Conservation (phyloP, 23 tunicate species). For the Trididemnum nubilum region DNA sequence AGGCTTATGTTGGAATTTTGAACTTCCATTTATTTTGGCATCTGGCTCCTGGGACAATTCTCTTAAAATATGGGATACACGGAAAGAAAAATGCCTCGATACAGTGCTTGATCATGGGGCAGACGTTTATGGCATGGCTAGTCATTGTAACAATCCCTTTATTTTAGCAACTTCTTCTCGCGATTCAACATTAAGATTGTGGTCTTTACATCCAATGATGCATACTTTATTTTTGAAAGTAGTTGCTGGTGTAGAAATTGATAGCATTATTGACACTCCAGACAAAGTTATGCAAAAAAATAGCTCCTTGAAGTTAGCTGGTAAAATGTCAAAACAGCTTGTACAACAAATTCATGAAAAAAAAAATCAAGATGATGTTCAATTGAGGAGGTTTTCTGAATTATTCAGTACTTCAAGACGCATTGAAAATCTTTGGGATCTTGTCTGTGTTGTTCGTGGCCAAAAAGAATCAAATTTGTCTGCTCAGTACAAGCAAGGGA, state of each 20-base stretch:
- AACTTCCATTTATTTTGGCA: constrained; percentile 65
- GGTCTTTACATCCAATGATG: constrained; percentile 62
- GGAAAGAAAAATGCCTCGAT: constrained; percentile 63
- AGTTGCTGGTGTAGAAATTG: constrained; percentile 36
- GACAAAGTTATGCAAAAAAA: constrained; percentile 33
- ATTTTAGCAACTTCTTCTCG: constrained; percentile 81
- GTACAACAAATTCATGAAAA: constrained; percentile 32
- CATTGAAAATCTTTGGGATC: constrained; percentile 82
- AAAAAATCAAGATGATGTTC: constrained; percentile 28
- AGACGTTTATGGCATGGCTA: constrained; percentile 88
- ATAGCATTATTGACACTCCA: constrained; percentile 34
- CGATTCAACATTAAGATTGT: constrained; percentile 84
- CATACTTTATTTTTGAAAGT: constrained; percentile 39
- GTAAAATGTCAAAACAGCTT: constrained; percentile 70
- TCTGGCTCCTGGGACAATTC: constrained; percentile 95
- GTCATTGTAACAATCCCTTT: constrained; percentile 75
- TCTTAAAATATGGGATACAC: constrained; percentile 75
- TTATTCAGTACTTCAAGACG: constrained; percentile 53
- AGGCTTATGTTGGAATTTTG: constrained; percentile 82
- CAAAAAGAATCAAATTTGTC: constrained; percentile 62
- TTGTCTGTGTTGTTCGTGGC: constrained; percentile 58
- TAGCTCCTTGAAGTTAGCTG: constrained; percentile 44
- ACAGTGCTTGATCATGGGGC: constrained; percentile 80
- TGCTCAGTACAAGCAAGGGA: constrained; percentile 57
- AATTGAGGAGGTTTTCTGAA: constrained; percentile 84